Base-by-base conservation (phyloP, 2,113 vertebrate species). In the Triplophysa rosa region DNA sequence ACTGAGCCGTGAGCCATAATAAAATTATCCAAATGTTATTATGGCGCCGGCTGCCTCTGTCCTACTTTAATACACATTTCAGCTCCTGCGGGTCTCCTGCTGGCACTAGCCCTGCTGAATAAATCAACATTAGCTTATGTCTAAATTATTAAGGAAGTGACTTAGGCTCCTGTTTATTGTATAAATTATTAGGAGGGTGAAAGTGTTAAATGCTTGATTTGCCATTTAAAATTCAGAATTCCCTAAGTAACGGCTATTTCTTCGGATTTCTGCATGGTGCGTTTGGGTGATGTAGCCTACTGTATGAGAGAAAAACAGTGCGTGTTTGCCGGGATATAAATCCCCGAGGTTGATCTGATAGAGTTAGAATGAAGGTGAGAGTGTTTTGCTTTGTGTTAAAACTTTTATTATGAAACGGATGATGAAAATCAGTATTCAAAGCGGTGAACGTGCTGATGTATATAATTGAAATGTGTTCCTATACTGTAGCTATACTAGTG, bases 21-120 rank as follows among this genome's bases (percentile, higher is more conserved):
- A 96, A 97, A 98, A 98, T 98, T 98, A 99, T 98, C 96, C 96
- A 98, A 98, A 99, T 97, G 96, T 98, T 98, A 99, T 98, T 99
- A 99, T 96, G 96, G 97, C 95, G 93, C 95, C 94, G 97, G 95
- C 95, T 97, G 96, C 97, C 95, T 96, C 96, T 98, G 96, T 97
- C 96, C 97, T 96, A 96, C 94, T 98, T 98, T 97, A 98, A 98
- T 98, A 97, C 96, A 98, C 94, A 97, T 96, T 95, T 96, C 92
- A 93, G 89, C 89, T 95, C 96, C 94, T 87, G 91, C 86, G 95
- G 97, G 94, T 83, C 90, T 81, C 95, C 97, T 95, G 86, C 89
- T 84, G 95, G 97, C 95, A 88, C 91, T 95, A 94, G 94, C 95
- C 96, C 97, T 97, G 95, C 95, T 98, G 96, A 96, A 99, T 98